phyloP scores from a whole-genome alignment of 2,888 invertebrate genomes.

The Epistrophe grossulariae region DNA sequence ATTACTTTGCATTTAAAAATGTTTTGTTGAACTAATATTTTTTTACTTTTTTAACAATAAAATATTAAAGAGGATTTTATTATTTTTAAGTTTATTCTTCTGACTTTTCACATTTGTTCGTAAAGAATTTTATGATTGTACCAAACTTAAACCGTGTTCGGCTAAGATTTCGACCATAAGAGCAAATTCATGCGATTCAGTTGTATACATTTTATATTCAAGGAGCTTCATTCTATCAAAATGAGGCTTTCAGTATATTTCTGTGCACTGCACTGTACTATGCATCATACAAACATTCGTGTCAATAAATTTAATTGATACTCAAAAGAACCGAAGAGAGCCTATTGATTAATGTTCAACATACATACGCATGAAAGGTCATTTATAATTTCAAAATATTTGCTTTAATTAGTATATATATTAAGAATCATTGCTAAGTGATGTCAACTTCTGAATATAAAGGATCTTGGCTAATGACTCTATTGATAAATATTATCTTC shows the following conservation, averaged over 20 bases:
- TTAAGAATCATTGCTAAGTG: slow-evolving; percentile 1
- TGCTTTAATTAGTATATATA: slow-evolving; percentile 43
- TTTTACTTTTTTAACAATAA: neutral
- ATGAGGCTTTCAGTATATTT: no score
- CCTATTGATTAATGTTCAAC: neutral
- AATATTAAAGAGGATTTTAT: no score
- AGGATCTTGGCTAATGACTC: slow-evolving; percentile 9
- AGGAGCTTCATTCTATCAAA: no score
- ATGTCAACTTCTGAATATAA: slow-evolving; percentile 5
- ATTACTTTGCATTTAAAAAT: no score
- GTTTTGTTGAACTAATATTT: neutral
- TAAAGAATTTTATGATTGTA: no score
- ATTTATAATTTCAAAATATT: slow-evolving; percentile 54
- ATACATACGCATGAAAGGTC: slow-evolving; percentile 23
- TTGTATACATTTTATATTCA: no score
- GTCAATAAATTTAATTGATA: slow-evolving; percentile 60
- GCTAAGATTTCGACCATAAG: no score
- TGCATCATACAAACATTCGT: neutral
- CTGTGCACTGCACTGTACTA: no score
- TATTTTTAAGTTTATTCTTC: no score
- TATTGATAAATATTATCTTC: slow-evolving; percentile 30
- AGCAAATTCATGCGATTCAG: no score
- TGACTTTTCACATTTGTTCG: no score
- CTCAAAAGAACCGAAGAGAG: slow-evolving; percentile 12
- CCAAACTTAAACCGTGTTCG: no score